Conservation (phyloP, 2,797 vertebrate species). For the Micromesistius poutassou region DNA sequence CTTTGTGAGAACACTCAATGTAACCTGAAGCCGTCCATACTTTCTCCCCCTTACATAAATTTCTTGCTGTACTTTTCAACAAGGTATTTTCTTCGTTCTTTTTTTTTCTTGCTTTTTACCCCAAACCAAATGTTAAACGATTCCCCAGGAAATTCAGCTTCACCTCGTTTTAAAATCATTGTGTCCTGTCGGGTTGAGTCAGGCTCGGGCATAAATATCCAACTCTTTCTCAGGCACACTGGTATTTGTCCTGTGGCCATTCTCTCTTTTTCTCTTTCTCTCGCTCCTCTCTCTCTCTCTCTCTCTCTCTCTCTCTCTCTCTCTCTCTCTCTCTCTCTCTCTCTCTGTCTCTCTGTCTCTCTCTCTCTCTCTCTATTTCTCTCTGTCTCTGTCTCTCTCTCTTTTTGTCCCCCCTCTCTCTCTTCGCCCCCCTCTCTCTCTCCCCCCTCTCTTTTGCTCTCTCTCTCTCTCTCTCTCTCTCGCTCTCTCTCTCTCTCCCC, state of each 20-base stretch:
- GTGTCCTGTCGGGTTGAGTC: constrained; percentile 24
- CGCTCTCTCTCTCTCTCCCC: background rate
- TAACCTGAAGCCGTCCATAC: background rate
- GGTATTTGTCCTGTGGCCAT: constrained; percentile 43
- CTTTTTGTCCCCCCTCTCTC: background rate
- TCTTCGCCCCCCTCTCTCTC: constrained; percentile 22
- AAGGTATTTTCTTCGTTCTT: background rate
- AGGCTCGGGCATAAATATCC: constrained; percentile 22
- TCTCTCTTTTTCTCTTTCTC: constrained; percentile 19
- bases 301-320: constrained; percentile 22
- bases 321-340: constrained; percentile 19
- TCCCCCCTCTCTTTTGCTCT: background rate
- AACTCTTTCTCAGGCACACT: constrained; percentile 27
- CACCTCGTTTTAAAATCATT: constrained; percentile 15
- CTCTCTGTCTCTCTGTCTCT: background rate
- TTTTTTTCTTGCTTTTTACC: background rate
- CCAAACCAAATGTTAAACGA: constrained; percentile 22
- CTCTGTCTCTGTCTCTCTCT: too few species aligned
- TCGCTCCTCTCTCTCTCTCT: background rate
- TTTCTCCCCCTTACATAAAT: constrained; percentile 12
- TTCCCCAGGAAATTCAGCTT: constrained; percentile 19
- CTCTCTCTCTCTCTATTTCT: constrained; percentile 9
- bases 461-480: background rate
- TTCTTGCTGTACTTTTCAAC: constrained; percentile 18
- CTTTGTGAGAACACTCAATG: background rate